phyloP scores from a whole-genome alignment of 1,140 invertebrate genomes.

The Atopsyche davidsoni region DNA sequence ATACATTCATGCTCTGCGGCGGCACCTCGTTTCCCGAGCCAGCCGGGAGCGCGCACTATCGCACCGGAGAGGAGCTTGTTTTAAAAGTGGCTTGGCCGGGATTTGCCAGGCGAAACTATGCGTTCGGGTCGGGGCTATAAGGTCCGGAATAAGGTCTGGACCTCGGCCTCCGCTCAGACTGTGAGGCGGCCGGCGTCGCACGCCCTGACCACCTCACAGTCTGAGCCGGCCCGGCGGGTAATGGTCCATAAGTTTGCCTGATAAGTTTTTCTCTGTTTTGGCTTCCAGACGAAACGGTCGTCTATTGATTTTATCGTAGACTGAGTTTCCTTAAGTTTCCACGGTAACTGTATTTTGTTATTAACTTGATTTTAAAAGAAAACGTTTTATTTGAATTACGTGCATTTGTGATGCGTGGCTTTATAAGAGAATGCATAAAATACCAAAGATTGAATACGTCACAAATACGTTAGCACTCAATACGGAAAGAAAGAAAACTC shows the following conservation, averaged over 20 bases:
- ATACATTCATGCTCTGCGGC: no score
- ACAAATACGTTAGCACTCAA: no score
- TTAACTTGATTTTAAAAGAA: no score
- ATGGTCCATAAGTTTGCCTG: constrained; percentile 14
- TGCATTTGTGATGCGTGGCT: no score
- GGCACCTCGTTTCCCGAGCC: no score
- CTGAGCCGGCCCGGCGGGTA: constrained; percentile 3
- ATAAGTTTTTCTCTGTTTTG: constrained; percentile 12
- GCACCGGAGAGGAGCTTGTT: constrained; percentile 1
- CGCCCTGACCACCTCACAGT: constrained; percentile 2
- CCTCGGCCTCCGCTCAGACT: constrained; percentile 12
- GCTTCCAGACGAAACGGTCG: not conserved
- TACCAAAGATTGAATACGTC: no score
- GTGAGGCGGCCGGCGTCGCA: constrained; percentile 9
- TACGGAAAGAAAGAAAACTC: no score
- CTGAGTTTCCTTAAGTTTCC: constrained; percentile 1
- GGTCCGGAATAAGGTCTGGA: no score
- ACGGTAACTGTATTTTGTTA: no score
- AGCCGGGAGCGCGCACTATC: constrained; percentile 8
- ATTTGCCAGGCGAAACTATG: constrained; percentile 5
- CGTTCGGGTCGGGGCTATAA: constrained; percentile 16
- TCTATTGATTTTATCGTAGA: constrained; percentile 17
- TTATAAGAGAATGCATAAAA: no score
- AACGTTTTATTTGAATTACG: no score
- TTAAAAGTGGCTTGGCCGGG: constrained; percentile 6